Percentiles rank a stretch among this genome's conserved stretches.
Evolutionary conservation across 2,888 invertebrate species (phyloP).

Genomic region (Drosophila histrio): DNA sequence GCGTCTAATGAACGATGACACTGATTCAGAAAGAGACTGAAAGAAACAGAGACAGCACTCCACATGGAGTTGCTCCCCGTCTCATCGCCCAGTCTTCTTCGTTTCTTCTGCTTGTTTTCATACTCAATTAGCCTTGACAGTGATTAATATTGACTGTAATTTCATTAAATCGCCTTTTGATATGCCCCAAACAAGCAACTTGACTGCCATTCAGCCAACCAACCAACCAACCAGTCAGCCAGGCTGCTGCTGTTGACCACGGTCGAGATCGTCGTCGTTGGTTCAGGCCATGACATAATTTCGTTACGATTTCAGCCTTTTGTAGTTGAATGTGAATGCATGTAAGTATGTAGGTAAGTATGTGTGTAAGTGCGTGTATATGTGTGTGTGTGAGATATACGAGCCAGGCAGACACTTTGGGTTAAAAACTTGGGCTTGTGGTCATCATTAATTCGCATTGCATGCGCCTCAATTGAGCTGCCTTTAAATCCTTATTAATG

Average conservation of each 20-base stretch:
- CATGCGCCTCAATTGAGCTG: conserved; percentile 27
- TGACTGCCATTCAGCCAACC: conserved; percentile 4
- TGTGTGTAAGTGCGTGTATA: not conserved
- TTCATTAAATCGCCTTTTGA: conserved; percentile 77
- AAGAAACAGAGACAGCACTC: not conserved
- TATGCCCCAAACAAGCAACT: conserved; percentile 40
- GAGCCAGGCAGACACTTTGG: conserved; percentile 36
- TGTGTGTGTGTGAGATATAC: conserved; percentile 7
- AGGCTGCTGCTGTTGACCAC: conserved; percentile 18
- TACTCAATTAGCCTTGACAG: conserved; percentile 77
- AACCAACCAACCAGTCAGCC: no score
- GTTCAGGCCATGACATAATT: conserved; percentile 56
- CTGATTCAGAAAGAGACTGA: conserved; percentile 25
- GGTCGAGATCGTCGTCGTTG: conserved; percentile 6
- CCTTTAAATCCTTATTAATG: conserved; percentile 57
- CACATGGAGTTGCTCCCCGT: conserved; percentile 7
- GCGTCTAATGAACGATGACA: conserved; percentile 71
- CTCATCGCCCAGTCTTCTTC: not conserved
- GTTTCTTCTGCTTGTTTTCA: conserved; percentile 59
- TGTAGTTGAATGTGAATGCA: conserved; percentile 16
- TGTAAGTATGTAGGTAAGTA: not conserved
- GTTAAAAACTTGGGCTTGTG: conserved; percentile 44
- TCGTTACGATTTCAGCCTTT: conserved; percentile 46
- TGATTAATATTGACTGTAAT: conserved; percentile 79
- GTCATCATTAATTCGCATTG: conserved; percentile 50